Evolutionary conservation across 2,113 vertebrate genomes (phyloP).

Genomic region (Eudorcas thomsonii): DNA sequence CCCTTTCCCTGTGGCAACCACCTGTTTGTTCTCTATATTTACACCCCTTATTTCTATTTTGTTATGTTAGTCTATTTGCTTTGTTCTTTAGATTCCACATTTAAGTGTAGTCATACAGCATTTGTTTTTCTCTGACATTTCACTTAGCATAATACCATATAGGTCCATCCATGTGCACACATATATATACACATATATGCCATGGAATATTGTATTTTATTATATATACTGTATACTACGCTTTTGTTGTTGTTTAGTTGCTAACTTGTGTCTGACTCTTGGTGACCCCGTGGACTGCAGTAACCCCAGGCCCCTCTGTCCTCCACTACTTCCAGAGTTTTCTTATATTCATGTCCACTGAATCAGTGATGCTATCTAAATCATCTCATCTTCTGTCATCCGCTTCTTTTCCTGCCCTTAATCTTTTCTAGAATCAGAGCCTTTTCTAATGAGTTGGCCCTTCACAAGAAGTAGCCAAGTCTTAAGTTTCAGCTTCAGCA

Average conservation of each 20-base stretch:
- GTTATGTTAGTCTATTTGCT: background rate
- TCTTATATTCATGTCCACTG: background rate
- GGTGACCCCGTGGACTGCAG: background rate
- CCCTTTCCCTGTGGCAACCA: background rate
- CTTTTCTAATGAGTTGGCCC: background rate
- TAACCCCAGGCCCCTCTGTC: background rate
- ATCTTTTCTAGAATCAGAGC: background rate
- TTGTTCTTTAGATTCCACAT: background rate
- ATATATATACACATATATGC: background rate
- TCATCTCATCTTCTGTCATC: background rate
- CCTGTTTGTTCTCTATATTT: background rate
- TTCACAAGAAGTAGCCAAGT: background rate
- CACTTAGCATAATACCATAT: background rate
- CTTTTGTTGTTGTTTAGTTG: background rate
- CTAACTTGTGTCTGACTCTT: background rate
- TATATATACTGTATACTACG: background rate
- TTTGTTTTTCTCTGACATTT: background rate
- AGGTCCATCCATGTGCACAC: background rate
- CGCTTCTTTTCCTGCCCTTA: background rate
- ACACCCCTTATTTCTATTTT: background rate
- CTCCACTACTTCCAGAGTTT: background rate
- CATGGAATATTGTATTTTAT: background rate
- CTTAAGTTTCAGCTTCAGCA: background rate
- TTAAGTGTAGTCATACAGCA: background rate
- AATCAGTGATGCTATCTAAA: background rate